Conservation (phyloP, 2,113 vertebrate genomes). For the Gymnobelideus leadbeateri region DNA sequence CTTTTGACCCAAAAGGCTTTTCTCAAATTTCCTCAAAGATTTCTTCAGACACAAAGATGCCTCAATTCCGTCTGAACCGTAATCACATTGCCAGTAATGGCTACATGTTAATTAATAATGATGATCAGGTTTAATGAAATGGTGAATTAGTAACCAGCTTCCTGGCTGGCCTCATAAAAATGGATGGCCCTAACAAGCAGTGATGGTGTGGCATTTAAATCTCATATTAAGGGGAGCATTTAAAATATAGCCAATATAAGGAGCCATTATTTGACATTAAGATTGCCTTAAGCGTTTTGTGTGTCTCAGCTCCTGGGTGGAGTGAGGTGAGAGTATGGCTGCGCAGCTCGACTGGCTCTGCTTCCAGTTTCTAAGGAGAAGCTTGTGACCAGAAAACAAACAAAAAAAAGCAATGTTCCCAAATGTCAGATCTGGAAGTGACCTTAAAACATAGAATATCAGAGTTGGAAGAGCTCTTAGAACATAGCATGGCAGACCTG, state of each 20-base stretch:
- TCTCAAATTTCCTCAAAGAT: neutral
- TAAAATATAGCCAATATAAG: neutral
- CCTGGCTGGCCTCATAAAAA: neutral
- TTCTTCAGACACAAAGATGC: neutral
- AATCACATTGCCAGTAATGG: neutral
- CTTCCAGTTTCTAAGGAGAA: neutral
- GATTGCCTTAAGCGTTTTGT: neutral
- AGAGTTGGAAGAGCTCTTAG: neutral
- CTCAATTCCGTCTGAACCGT: neutral
- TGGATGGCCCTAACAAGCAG: neutral
- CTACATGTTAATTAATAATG: neutral
- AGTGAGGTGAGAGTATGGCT: neutral
- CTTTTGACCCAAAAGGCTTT: neutral
- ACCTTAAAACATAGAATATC: neutral
- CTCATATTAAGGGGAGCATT: neutral
- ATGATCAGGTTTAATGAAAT: neutral
- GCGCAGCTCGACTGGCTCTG: neutral
- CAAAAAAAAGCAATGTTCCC: neutral
- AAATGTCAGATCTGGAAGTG: neutral
- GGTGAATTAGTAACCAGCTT: neutral
- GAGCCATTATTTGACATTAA: neutral
- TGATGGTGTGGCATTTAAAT: neutral
- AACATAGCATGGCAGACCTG: neutral
- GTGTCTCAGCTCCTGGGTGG: neutral
- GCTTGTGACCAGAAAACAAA: neutral